Percentiles rank a stretch among this genome's conserved stretches.
Conservation (phyloP, 2,113 vertebrate genomes). For the Pituophis catenifer region DNA sequence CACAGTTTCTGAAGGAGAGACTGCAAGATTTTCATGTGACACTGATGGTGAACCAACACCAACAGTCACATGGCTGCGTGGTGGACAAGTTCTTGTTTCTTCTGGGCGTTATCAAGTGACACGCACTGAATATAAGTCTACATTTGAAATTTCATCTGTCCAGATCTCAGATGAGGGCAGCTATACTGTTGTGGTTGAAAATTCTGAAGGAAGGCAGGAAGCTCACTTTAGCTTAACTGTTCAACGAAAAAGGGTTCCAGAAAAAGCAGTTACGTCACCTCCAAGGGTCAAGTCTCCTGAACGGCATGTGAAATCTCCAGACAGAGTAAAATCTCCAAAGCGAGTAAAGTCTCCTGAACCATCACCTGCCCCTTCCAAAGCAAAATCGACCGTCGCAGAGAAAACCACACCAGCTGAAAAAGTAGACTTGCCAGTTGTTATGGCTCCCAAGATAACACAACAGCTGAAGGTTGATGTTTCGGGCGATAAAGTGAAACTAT, state of each 20-base stretch:
- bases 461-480: constrained; percentile 80
- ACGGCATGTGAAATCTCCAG: constrained; percentile 79
- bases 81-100: constrained; percentile 73
- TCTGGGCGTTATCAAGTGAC: constrained; percentile 80
- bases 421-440: constrained; percentile 65
- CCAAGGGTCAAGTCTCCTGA: constrained; percentile 83
- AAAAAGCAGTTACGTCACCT: constrained; percentile 76
- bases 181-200: constrained; percentile 87
- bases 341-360: constrained; percentile 83
- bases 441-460: constrained; percentile 83
- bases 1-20: constrained; percentile 84
- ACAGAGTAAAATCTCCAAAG: constrained; percentile 81
- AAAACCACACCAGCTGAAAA: constrained; percentile 73
- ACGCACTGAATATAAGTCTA: constrained; percentile 82
- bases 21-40: constrained; percentile 86
- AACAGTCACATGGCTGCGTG: constrained; percentile 82
- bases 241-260: constrained; percentile 75
- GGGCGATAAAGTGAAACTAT: constrained; percentile 83
- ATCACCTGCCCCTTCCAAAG: constrained; percentile 74
- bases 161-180: constrained; percentile 89
- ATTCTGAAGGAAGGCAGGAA: constrained; percentile 87
- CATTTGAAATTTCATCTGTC: constrained; percentile 86
- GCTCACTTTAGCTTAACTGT: constrained; percentile 87
- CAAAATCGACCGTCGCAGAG: constrained; percentile 74
- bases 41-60: constrained; percentile 92